A percentile compares a stretch with the other conserved stretches of the same genome.
These are phyloP conservation scores for Pteruthius melanotis DNA, from an alignment of 2,113 vertebrate species.

Conservation along the genomic window DNA sequence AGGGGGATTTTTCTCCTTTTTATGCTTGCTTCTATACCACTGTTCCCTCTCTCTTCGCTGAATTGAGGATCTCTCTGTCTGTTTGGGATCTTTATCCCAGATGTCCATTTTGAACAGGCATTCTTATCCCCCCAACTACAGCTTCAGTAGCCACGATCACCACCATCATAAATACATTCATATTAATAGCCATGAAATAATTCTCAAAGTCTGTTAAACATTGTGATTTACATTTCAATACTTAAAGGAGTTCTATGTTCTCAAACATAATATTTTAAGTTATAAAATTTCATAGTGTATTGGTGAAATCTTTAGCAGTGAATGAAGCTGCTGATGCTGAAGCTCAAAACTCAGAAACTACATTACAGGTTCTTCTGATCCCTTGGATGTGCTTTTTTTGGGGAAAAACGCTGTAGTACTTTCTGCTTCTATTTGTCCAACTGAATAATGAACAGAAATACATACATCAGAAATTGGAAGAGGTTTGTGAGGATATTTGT, in stretches of 20 bases:
- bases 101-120: background rate
- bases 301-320: background rate
- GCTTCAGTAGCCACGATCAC: background rate
- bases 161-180: background rate
- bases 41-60: background rate
- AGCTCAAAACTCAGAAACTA: background rate
- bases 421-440: background rate
- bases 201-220: background rate
- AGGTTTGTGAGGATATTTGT: background rate
- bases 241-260: background rate
- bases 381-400: background rate
- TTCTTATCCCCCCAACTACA: background rate
- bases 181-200: background rate
- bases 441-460: background rate
- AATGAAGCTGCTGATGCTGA: background rate
- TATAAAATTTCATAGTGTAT: background rate
- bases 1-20: background rate
- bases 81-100: background rate
- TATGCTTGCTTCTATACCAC: background rate
- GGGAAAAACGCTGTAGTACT: background rate
- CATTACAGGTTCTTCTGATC: background rate
- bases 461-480: background rate
- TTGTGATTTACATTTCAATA: background rate
- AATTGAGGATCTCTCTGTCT: too few relatives aligned
- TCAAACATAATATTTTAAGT: background rate